Percentiles rank a stretch among this genome's conserved stretches.
phyloP scores from a whole-genome alignment of 2,113 vertebrate species.

The Pelecanus crispus region DNA sequence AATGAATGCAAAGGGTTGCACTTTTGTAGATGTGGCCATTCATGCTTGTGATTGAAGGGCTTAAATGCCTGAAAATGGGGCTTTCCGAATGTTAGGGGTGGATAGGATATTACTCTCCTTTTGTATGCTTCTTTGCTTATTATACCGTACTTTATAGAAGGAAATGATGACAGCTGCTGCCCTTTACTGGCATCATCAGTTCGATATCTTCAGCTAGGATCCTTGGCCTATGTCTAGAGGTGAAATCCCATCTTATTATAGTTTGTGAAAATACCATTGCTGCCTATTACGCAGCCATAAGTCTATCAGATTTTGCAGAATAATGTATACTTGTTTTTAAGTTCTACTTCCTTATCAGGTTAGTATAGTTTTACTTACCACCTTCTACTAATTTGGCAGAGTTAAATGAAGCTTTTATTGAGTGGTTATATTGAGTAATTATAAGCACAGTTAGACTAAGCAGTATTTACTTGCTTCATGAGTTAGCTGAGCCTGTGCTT shows the following conservation, averaged over 20 bases:
- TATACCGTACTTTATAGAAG: background rate
- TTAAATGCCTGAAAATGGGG: background rate
- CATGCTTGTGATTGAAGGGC: background rate
- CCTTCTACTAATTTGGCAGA: background rate
- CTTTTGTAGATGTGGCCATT: background rate
- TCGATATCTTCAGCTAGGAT: background rate
- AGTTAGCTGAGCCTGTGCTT: background rate
- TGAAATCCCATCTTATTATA: background rate
- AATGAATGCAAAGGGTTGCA: background rate
- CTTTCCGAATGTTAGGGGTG: background rate
- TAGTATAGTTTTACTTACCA: background rate
- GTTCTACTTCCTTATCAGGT: background rate
- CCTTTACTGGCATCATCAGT: background rate
- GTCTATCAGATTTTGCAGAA: background rate
- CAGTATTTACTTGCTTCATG: background rate
- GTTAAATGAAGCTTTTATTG: background rate
- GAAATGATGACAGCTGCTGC: background rate
- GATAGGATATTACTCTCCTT: background rate
- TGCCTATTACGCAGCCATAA: background rate
- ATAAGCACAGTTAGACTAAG: background rate
- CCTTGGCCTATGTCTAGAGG: background rate
- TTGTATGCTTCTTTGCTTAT: background rate
- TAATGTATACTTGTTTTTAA: background rate
- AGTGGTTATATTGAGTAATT: background rate
- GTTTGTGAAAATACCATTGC: background rate